Percentiles rank a stretch among this genome's conserved stretches.
phyloP scores from a whole-genome alignment of 2,113 vertebrate genomes.

The Xenopus laevis region DNA sequence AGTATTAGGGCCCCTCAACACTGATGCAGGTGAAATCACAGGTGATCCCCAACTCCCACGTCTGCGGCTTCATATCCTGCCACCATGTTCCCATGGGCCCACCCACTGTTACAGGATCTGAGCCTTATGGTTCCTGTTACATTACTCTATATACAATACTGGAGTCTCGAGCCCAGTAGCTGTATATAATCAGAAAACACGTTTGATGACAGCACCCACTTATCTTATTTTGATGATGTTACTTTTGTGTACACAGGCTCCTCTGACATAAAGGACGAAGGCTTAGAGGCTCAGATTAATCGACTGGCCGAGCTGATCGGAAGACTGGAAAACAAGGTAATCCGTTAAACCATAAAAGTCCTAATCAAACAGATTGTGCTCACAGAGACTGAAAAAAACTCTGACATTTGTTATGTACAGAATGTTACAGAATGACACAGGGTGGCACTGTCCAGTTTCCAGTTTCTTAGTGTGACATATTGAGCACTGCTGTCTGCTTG shows the following conservation, averaged over 20 bases:
- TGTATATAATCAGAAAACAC: background rate
- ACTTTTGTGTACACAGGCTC: slow-evolving; percentile 49
- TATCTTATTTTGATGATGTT: background rate
- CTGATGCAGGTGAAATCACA: too few species aligned
- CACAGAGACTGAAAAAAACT: background rate
- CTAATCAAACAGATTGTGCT: too few species aligned
- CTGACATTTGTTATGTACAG: background rate
- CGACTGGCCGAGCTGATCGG: slow-evolving; percentile 87
- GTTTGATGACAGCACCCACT: background rate
- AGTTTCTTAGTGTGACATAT: too few species aligned
- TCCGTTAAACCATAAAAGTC: background rate
- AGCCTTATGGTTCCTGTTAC: background rate
- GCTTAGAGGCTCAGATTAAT: slow-evolving; percentile 87
- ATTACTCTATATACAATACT: background rate
- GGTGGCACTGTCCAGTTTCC: background rate
- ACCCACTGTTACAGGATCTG: too few species aligned
- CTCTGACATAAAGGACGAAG: slow-evolving; percentile 78
- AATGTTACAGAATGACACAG: background rate
- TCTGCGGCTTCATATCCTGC: too few species aligned
- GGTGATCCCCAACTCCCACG: too few species aligned
- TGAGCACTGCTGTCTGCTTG: too few species aligned
- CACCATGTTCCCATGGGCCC: too few species aligned
- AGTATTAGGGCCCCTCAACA: too few species aligned
- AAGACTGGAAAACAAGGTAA: slow-evolving; percentile 92
- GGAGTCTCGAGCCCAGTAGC: background rate